Percentiles rank a stretch among this genome's conserved stretches.
Evolutionary conservation across 2,113 vertebrate species (phyloP).

Genomic region (Pogona vitticeps): DNA sequence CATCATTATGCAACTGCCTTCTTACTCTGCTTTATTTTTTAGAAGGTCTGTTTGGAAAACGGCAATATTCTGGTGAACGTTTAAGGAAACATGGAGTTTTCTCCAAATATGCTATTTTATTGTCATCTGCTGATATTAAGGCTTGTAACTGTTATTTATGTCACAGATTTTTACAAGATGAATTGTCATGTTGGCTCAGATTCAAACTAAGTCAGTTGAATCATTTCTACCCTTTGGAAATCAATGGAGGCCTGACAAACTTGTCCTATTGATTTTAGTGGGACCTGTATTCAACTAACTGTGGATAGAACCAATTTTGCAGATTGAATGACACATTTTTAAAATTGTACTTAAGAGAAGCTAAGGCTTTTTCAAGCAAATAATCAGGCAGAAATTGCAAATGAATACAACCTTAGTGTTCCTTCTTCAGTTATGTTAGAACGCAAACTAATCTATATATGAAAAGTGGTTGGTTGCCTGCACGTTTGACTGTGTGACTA

Average conservation of each 20-base stretch:
- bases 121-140: not conserved
- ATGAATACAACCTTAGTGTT: not conserved
- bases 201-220: not conserved
- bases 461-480: not conserved
- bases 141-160: not conserved
- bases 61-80: not conserved
- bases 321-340: not conserved
- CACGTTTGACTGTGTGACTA: not conserved
- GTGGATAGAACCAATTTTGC: not conserved
- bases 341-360: not conserved
- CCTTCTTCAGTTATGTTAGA: not conserved
- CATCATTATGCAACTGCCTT: no score
- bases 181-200: not conserved
- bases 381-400: not conserved
- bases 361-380: not conserved
- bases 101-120: not conserved
- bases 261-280: not conserved
- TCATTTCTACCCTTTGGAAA: not conserved
- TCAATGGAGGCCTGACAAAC: not conserved
- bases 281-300: not conserved
- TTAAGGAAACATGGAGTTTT: not conserved
- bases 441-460: not conserved
- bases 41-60: not conserved
- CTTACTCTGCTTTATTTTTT: not conserved
- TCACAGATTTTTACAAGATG: not conserved